A percentile compares a stretch with the other conserved stretches of the same genome.
Evolutionary conservation across 2,888 invertebrate species (phyloP).

Genomic region (Sarcophaga subvicina): DNA sequence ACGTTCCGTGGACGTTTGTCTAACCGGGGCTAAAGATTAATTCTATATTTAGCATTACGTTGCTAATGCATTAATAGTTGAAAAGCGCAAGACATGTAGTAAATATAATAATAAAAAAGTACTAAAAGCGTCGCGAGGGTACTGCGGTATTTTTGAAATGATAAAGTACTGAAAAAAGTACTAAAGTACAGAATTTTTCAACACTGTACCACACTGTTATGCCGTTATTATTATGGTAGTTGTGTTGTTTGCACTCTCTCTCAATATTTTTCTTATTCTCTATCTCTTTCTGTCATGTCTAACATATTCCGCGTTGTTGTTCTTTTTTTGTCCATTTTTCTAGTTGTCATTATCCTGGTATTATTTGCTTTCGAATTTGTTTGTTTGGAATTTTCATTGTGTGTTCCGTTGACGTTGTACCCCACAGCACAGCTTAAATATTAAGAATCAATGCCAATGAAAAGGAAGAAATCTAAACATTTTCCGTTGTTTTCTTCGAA

Average conservation of each 20-base stretch:
- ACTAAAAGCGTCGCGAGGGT: too few relatives aligned
- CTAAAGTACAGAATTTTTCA: too few relatives aligned
- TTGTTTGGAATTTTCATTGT: conserved; percentile 54
- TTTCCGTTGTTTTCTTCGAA: conserved; percentile 4
- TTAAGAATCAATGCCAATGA: conserved; percentile 33
- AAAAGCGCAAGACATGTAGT: too few relatives aligned
- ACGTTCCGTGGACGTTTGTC: too few relatives aligned
- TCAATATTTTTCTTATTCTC: not conserved
- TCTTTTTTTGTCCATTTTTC: not conserved
- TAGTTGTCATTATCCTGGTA: conserved; percentile 55
- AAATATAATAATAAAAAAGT: too few relatives aligned
- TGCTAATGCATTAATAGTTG: too few relatives aligned
- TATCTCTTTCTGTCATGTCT: too few relatives aligned
- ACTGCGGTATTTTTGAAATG: too few relatives aligned
- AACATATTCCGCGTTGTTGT: not conserved
- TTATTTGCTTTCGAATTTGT: conserved; percentile 56
- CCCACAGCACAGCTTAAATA: conserved; percentile 36
- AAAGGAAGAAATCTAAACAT: conserved; percentile 24
- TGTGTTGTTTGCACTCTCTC: not conserved
- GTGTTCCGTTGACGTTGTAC: not conserved
- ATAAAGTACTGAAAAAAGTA: too few relatives aligned
- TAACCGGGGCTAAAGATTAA: too few relatives aligned
- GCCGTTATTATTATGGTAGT: not conserved
- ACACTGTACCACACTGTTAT: not conserved
- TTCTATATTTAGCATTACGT: too few relatives aligned